A percentile compares a stretch with the other conserved stretches of the same genome.
phyloP scores from a whole-genome alignment of 2,888 invertebrate species.

The Lordiphosa fenestrarum region DNA sequence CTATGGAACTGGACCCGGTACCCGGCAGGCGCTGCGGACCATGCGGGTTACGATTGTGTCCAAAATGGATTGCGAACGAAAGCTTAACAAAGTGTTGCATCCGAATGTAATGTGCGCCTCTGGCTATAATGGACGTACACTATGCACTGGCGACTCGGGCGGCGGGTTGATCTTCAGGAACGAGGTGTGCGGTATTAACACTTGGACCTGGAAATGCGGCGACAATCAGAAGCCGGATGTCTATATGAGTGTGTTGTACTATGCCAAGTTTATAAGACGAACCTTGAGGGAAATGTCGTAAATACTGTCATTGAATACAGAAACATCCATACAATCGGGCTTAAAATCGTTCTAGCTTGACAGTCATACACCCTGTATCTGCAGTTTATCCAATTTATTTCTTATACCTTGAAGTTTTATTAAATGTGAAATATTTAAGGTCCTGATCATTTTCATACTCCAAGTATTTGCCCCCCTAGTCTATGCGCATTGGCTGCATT shows the following conservation, averaged over 20 bases:
- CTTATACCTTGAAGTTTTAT: too few species aligned
- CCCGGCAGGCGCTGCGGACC: constrained; percentile 2
- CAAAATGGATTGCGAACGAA: constrained; percentile 4
- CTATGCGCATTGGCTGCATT: too few species aligned
- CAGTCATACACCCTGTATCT: too few species aligned
- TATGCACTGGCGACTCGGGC: constrained; percentile 49
- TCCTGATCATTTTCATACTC: too few species aligned
- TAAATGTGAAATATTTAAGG: too few species aligned
- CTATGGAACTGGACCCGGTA: rapidly evolving
- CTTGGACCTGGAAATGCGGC: constrained; percentile 38
- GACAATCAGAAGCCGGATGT: constrained; percentile 31
- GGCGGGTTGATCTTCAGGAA: constrained; percentile 27
- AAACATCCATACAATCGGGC: too few species aligned
- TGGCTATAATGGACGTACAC: constrained; percentile 17
- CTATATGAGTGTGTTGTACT: constrained; percentile 29
- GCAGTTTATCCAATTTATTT: too few species aligned
- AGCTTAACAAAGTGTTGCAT: constrained; percentile 28
- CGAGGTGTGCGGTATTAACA: constrained; percentile 39
- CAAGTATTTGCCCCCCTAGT: too few species aligned
- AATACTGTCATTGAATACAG: not conserved
- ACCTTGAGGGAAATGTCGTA: constrained; percentile 11
- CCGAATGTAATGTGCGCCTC: constrained; percentile 34
- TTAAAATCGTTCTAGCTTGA: too few species aligned
- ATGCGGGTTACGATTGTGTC: constrained; percentile 23
- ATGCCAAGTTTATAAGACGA: constrained; percentile 19